These are phyloP conservation scores for Porites evermanni DNA, from an alignment of 92 coral and sea anemone species.

Conservation along the genomic window DNA sequence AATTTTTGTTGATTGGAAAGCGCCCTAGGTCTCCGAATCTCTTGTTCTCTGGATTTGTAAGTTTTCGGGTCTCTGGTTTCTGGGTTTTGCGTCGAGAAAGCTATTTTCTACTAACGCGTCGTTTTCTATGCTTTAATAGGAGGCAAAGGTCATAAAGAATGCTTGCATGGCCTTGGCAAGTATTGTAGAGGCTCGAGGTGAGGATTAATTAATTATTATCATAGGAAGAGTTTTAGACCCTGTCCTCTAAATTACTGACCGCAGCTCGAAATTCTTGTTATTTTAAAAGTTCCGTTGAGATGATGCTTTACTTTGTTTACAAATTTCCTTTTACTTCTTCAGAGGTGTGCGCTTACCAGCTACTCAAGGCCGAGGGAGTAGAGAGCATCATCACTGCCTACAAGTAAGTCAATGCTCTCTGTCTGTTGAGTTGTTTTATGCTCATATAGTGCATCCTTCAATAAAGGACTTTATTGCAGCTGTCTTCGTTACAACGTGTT, in stretches of 20 bases:
- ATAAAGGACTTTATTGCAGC: background rate
- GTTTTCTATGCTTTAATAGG: slow-evolving; percentile 53
- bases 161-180: slow-evolving; percentile 99
- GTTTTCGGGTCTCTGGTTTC: too few relatives aligned
- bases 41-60: too few relatives aligned
- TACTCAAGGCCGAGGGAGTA: slow-evolving; percentile 82
- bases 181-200: slow-evolving; percentile 96
- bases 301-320: background rate
- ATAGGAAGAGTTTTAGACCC: too few relatives aligned
- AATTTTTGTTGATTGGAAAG: too few relatives aligned
- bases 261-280: too few relatives aligned
- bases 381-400: slow-evolving; percentile 75
- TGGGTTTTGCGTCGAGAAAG: too few relatives aligned
- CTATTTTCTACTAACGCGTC: background rate
- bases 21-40: too few relatives aligned
- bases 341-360: slow-evolving; percentile 92
- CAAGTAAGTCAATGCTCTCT: slow-evolving; percentile 64
- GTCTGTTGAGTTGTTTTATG: background rate
- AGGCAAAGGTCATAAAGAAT: slow-evolving; percentile 90
- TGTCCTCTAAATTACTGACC: too few relatives aligned
- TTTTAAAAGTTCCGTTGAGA: too few relatives aligned
- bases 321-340: slow-evolving; percentile 1
- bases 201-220: background rate
- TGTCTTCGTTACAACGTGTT: too few relatives aligned
- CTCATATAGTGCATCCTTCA: background rate